Percentiles rank a stretch among this genome's conserved stretches.
Conservation (phyloP, 2,113 vertebrate genomes). For the mouse (Mus musculus) region DNA sequence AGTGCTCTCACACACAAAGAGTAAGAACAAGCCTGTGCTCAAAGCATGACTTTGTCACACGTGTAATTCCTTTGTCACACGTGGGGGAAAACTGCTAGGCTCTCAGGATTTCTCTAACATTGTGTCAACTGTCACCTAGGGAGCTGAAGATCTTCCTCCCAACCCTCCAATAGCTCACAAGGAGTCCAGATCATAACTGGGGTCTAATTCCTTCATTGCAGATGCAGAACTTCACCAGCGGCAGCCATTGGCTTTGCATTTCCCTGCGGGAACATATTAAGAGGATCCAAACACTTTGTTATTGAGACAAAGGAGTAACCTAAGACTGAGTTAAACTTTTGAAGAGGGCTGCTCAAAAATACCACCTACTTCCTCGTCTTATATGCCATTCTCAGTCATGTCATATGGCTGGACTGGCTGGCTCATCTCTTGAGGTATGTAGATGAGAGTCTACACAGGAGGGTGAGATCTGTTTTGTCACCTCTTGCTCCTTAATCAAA, state of each 20-base stretch:
- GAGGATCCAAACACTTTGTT: not conserved
- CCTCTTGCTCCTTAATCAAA: not conserved
- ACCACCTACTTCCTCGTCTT: fast-evolving
- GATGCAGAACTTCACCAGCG: not conserved
- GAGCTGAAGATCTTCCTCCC: not conserved
- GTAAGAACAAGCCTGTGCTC: not conserved
- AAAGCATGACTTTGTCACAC: not conserved
- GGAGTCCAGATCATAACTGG: not conserved
- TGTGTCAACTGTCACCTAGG: not conserved
- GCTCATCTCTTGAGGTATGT: not conserved
- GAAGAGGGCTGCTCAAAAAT: not conserved
- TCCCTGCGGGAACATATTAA: not conserved
- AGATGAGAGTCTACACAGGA: not conserved
- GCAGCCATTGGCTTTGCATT: not conserved
- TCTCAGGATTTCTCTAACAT: not conserved
- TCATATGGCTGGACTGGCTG: fast-evolving
- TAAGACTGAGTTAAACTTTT: not conserved
- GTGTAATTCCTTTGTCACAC: not conserved
- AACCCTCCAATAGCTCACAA: too few relatives aligned
- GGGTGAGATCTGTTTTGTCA: not conserved
- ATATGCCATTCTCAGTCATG: not conserved
- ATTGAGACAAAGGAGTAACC: not conserved
- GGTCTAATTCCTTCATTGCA: not conserved
- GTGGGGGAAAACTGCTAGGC: not conserved
- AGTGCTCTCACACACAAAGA: not conserved